A percentile compares a stretch with the other conserved stretches of the same genome.
These are phyloP conservation scores for Apeira syringaria DNA, from an alignment of 2,888 invertebrate species.

Conservation along the genomic window DNA sequence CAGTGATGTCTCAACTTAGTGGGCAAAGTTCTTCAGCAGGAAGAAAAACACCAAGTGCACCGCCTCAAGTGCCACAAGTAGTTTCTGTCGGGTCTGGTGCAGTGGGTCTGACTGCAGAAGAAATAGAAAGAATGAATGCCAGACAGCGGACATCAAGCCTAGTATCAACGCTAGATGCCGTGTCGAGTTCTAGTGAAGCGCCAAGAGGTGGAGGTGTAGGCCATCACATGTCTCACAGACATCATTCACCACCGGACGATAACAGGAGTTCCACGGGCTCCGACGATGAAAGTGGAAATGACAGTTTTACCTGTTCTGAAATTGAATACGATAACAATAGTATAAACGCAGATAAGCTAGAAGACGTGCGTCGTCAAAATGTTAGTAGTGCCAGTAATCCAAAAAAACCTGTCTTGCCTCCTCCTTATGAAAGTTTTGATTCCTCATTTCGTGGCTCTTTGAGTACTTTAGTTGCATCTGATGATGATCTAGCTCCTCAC, in stretches of 20 bases:
- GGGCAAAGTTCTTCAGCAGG: constrained; percentile 93
- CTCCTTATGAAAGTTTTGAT: constrained; percentile 95
- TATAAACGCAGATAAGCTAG: constrained; percentile 90
- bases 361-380: constrained; percentile 84
- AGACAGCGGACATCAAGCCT: constrained; percentile 95
- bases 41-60: constrained; percentile 87
- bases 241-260: constrained; percentile 89
- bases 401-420: constrained; percentile 88
- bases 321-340: constrained; percentile 98
- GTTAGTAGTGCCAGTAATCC: constrained; percentile 77
- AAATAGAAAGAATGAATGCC: constrained; percentile 95
- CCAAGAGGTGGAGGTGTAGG: constrained; percentile 87
- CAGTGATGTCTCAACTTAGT: constrained; percentile 95
- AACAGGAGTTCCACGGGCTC: constrained; percentile 90
- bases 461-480: constrained; percentile 96
- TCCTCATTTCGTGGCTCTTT: constrained; percentile 97
- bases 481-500: constrained; percentile 94
- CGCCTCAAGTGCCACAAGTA: constrained; percentile 87
- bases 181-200: constrained; percentile 95
- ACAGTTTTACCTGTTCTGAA: constrained; percentile 98
- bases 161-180: constrained; percentile 95
- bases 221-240: constrained; percentile 88
- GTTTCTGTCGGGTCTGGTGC: constrained; percentile 86
- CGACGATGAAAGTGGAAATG: constrained; percentile 96
- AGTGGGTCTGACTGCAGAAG: constrained; percentile 95